Evolutionary conservation across 2,797 vertebrate species (phyloP), one percentile per base, ranked within the genome.

Genomic region (Phrynocephalus guinanensis): DNA sequence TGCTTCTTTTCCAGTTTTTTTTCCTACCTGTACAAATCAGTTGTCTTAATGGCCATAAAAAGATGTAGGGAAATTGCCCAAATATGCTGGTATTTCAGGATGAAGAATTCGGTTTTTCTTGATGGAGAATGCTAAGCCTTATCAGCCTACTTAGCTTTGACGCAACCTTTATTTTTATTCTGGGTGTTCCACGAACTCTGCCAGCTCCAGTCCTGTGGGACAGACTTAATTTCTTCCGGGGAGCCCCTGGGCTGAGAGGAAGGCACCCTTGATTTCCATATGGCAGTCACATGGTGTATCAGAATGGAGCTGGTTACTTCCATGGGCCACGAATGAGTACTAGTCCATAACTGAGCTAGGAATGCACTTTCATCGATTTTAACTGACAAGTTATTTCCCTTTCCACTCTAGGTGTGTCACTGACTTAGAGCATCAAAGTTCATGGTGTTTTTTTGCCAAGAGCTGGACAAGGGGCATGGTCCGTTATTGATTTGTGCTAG

Each of bases 1-100:
- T 92, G 86, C 91, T 83, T 13, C 4, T 87, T 83, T 77, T 26
- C 56, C 66, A 24, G 87, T 63, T 87, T 93, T 91, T 79, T 52
- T 38, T 26, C 48, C 0, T 28, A 9, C 24, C 1, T 56, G 6
- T 22, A 44, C 26, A 77, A 60, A 68, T 7, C 28, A 33, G 24
- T 38, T 3, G 1, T 6, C 63, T 30, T 8, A 8, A 78, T 30
- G 11, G 22, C 20, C 18, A 67, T 15, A 44, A 79, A 52, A 38
- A 5, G 5, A 48, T 4, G 3, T 28, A 15, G 16, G 56, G 71
- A 56, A 2, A 2, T 18, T 77, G 56, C 26, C 56, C 1, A 66
- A 77, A 3, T 2, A 28, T 22, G 28, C 15, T 26, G 48, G 28
- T 84, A 38, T 16, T 50, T 9, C 60, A 16, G 3, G 6, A 77